Evolutionary conservation across 2,888 invertebrate genomes (phyloP).

Genomic region (Cyaniris semiargus): DNA sequence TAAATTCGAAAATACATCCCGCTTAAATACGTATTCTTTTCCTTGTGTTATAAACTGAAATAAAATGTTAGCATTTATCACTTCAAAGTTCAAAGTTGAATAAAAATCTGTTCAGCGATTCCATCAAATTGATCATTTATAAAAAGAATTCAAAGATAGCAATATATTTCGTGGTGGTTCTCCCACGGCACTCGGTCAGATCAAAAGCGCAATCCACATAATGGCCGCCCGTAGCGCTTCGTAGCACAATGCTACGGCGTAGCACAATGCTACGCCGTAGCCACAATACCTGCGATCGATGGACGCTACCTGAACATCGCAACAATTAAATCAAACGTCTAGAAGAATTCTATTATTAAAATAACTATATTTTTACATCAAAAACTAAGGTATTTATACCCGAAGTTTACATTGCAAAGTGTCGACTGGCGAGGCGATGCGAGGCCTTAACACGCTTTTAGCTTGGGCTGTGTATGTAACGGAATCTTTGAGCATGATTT

Average conservation of each 20-base stretch:
- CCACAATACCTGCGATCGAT: constrained; percentile 42
- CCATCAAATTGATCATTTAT: not conserved
- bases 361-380: not conserved
- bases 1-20: too few species aligned
- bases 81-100: not conserved
- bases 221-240: constrained; percentile 38
- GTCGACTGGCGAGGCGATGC: too few species aligned
- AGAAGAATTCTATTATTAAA: not conserved
- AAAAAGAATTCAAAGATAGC: not conserved
- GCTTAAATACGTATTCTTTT: too few species aligned
- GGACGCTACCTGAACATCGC: constrained; percentile 18
- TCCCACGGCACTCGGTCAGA: constrained; percentile 7
- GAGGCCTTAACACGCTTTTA: too few species aligned
- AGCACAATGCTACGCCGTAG: constrained; percentile 44
- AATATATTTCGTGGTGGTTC: not conserved
- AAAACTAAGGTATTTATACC: not conserved
- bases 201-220: constrained; percentile 32
- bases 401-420: not conserved
- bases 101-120: not conserved
- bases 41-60: too few species aligned
- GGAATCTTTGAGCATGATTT: too few species aligned
- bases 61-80: too few species aligned
- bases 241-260: constrained; percentile 40
- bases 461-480: too few species aligned
- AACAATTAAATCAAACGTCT: not conserved